phyloP scores from a whole-genome alignment of 2,113 vertebrate genomes.

The Tragelaphus buxtoni region DNA sequence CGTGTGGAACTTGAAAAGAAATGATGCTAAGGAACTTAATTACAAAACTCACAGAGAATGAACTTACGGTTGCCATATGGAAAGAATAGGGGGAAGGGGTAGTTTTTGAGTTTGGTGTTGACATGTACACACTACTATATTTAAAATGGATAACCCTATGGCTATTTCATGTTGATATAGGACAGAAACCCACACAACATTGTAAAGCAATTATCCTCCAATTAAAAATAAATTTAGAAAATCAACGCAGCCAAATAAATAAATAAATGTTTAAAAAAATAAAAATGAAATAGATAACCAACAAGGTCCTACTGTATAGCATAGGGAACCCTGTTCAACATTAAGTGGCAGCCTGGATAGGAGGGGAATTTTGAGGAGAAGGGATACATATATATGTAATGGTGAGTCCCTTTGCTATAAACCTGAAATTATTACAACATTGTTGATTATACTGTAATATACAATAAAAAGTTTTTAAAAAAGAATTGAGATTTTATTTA shows the following conservation, averaged over 20 bases:
- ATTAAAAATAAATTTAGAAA: not conserved
- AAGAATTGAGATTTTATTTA: not conserved
- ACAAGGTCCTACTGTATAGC: not conserved
- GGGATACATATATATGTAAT: not conserved
- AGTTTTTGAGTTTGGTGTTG: not conserved
- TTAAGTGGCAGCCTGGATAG: not conserved
- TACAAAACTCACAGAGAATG: not conserved
- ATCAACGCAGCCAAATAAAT: not conserved
- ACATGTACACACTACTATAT: not conserved
- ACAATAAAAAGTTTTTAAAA: not conserved
- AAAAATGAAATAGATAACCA: not conserved
- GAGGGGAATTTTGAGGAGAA: not conserved
- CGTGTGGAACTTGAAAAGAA: not conserved
- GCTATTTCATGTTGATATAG: not conserved
- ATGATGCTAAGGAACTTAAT: not conserved
- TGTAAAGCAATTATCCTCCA: not conserved
- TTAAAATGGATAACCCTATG: not conserved
- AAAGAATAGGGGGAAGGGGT: not conserved
- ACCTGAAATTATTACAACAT: not conserved
- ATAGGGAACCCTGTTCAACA: not conserved
- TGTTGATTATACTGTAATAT: not conserved
- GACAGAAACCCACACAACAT: not conserved
- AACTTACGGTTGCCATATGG: not conserved
- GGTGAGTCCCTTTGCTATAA: not conserved
- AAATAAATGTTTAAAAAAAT: not conserved